Evolutionary conservation across 37 sponge, comb jelly and placozoan genomes (phyloP).

Genomic region (Hormiphora californensis): DNA sequence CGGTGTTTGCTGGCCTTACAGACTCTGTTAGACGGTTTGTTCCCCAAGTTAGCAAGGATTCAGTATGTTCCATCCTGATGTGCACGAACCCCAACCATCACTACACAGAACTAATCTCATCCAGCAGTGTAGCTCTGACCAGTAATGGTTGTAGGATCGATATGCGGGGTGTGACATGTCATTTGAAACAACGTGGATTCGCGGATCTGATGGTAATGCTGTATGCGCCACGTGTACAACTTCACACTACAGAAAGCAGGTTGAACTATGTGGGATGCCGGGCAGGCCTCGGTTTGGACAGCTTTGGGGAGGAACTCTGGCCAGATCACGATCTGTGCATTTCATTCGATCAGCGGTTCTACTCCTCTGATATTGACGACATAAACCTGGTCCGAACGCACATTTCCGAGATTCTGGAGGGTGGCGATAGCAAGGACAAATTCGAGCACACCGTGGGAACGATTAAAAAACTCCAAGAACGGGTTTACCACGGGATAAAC

Average conservation of each 20-base stretch:
- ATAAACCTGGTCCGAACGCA: not conserved
- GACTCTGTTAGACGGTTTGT: not conserved
- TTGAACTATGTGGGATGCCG: constrained; percentile 4
- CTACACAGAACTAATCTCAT: constrained; percentile 2
- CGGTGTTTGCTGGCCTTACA: not conserved
- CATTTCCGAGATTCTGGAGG: not conserved
- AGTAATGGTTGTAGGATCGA: not conserved
- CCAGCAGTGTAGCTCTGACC: constrained; percentile 10
- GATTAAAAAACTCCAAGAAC: not conserved
- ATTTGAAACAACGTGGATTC: not conserved
- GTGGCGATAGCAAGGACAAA: not conserved
- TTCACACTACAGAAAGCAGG: constrained; percentile 21
- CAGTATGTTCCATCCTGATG: constrained; percentile 9
- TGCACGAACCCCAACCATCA: constrained; percentile 1
- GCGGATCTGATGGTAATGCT: constrained; percentile 13
- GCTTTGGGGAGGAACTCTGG: not conserved
- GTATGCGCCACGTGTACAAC: constrained; percentile 13
- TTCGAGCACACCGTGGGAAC: not conserved
- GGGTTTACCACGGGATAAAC: not conserved
- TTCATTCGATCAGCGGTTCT: constrained; percentile 6
- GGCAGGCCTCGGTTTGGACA: not conserved
- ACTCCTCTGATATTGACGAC: not conserved
- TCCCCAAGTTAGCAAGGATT: not conserved
- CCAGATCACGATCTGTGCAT: constrained; percentile 39
- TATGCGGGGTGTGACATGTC: constrained; percentile 4